Conservation (phyloP, 2,797 vertebrate species). For the Austrolebias charrua region DNA sequence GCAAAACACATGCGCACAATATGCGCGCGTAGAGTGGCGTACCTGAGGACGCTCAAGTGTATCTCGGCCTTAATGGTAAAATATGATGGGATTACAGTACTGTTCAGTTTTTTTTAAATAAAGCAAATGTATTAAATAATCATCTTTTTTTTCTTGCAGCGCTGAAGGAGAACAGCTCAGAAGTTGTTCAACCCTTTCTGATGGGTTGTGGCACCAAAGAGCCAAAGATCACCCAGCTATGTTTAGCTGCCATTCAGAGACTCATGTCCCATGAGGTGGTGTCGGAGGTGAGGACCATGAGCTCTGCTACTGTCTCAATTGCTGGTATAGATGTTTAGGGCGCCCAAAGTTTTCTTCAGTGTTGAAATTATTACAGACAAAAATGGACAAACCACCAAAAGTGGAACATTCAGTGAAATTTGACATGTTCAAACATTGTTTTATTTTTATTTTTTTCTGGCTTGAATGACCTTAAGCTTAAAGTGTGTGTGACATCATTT, state of each 20-base stretch:
- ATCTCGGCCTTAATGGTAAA: too few relatives aligned
- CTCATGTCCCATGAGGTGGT: conserved; percentile 99
- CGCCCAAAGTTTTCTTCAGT: neutral
- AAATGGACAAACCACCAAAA: neutral
- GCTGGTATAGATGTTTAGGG: neutral
- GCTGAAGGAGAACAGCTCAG: conserved; percentile 97
- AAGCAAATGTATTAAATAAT: neutral
- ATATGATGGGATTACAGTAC: too few relatives aligned
- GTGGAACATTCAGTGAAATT: too few relatives aligned
- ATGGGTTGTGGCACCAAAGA: conserved; percentile 99
- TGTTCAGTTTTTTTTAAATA: neutral
- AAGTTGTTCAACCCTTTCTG: conserved; percentile 97
- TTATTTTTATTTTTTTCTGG: too few relatives aligned
- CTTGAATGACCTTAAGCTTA: too few relatives aligned
- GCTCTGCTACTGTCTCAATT: neutral
- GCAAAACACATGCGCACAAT: too few relatives aligned
- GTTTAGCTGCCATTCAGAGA: conserved; percentile 96
- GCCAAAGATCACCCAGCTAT: conserved; percentile 97
- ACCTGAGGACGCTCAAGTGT: too few relatives aligned
- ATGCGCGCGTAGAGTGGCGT: too few relatives aligned
- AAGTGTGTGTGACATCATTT: too few relatives aligned
- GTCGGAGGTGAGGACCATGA: conserved; percentile 88
- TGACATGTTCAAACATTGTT: too few relatives aligned
- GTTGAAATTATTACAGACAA: neutral
- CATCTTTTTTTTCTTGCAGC: conserved; percentile 75